Conservation (phyloP, 2,888 invertebrate genomes). For the Brachynemurus nebulosus region DNA sequence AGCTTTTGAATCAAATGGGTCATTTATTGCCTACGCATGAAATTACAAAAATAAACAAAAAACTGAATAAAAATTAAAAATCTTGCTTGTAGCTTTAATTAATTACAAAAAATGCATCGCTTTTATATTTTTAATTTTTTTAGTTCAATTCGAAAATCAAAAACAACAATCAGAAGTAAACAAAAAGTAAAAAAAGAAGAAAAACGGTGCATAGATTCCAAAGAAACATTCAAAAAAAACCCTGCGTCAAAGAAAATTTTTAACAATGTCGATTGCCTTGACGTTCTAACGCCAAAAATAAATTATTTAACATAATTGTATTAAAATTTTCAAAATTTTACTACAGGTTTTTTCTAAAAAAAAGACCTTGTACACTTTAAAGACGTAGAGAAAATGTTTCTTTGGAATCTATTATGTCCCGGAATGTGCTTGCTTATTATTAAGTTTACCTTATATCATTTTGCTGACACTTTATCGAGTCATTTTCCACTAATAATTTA, state of each 20-base stretch:
- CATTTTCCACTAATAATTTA: too few relatives aligned
- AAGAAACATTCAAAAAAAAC: background rate
- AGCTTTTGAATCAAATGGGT: constrained; percentile 4
- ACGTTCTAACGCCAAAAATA: background rate
- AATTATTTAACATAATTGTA: background rate
- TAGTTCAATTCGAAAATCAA: background rate
- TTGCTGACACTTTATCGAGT: too few relatives aligned
- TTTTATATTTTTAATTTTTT: background rate
- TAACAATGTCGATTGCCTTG: constrained; percentile 1
- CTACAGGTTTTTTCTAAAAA: background rate
- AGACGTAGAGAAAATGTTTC: background rate
- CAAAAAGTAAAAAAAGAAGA: background rate
- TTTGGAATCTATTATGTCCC: background rate
- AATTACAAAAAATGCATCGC: background rate
- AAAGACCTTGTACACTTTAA: background rate
- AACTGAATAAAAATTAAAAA: background rate
- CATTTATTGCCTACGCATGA: constrained; percentile 4
- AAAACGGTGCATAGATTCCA: constrained; percentile 2
- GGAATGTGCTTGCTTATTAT: background rate
- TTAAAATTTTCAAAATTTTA: too few relatives aligned
- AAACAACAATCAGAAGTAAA: background rate
- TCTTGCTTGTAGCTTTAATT: too few relatives aligned
- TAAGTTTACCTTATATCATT: background rate
- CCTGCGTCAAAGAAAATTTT: background rate
- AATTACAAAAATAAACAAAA: background rate